Conservation (phyloP, 2,113 vertebrate genomes). For the Dipodomys stephensi region DNA sequence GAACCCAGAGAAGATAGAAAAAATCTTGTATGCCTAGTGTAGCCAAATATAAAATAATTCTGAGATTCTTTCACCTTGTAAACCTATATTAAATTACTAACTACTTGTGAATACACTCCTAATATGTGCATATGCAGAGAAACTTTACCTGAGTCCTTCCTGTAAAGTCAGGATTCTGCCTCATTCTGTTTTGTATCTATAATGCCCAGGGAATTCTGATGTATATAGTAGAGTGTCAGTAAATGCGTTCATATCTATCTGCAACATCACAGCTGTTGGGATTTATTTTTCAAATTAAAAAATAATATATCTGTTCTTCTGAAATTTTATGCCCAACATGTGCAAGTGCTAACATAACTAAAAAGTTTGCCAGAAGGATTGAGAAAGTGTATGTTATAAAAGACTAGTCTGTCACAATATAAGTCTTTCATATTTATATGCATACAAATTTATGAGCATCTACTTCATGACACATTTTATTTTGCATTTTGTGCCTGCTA, state of each 20-base stretch:
- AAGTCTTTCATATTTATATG: conserved; percentile 69
- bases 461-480: conserved; percentile 63
- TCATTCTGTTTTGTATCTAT: background rate
- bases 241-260: conserved; percentile 61
- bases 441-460: conserved; percentile 67
- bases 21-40: background rate
- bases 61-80: background rate
- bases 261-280: conserved; percentile 40
- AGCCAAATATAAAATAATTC: background rate
- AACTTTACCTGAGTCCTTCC: background rate
- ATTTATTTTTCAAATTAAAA: conserved; percentile 45
- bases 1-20: background rate
- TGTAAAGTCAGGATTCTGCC: background rate
- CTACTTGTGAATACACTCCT: background rate
- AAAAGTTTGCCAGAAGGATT: conserved; percentile 71
- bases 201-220: background rate
- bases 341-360: conserved; percentile 67
- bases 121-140: background rate
- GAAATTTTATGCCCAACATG: conserved; percentile 67
- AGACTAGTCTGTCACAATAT: conserved; percentile 68
- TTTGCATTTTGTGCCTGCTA: conserved; percentile 46
- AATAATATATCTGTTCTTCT: conserved; percentile 46
- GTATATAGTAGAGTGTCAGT: conserved; percentile 4
- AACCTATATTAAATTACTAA: background rate
- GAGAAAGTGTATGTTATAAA: conserved; percentile 16